These are phyloP conservation scores for Eudorcas thomsonii DNA, from an alignment of 2,113 vertebrate species.

Conservation along the genomic window DNA sequence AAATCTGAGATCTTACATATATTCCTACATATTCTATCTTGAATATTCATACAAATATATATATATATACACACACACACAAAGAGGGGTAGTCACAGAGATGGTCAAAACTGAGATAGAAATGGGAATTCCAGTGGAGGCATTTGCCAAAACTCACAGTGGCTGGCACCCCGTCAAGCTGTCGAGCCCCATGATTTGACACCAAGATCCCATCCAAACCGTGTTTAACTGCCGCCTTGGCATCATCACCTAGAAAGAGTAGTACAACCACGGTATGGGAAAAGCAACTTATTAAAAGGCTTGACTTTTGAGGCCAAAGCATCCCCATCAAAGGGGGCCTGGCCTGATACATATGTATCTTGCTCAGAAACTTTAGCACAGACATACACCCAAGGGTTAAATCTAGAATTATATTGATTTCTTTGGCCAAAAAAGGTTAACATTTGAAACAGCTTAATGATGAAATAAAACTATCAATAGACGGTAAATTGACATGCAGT, in stretches of 20 bases:
- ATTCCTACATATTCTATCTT: neutral
- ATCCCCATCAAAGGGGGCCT: neutral
- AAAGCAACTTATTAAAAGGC: neutral
- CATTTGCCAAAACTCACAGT: conserved; percentile 82
- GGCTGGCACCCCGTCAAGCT: conserved; percentile 90
- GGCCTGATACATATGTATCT: neutral
- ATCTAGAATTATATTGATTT: neutral
- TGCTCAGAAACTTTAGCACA: neutral
- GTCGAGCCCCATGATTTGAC: conserved; percentile 94
- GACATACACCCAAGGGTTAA: neutral
- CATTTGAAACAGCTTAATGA: neutral
- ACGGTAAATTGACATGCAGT: neutral
- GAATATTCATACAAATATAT: neutral
- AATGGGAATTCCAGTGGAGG: neutral
- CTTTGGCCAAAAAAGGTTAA: neutral
- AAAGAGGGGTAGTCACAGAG: neutral
- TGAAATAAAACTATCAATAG: neutral
- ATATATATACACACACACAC: neutral
- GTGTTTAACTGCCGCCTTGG: conserved; percentile 87
- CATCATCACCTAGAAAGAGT: conserved; percentile 86
- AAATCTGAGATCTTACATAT: neutral
- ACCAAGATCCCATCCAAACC: conserved; percentile 93
- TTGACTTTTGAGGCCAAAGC: neutral
- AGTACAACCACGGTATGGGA: neutral
- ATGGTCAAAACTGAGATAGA: neutral